Conservation (phyloP, 2,113 vertebrate species). For the Collichthys lucidus region DNA sequence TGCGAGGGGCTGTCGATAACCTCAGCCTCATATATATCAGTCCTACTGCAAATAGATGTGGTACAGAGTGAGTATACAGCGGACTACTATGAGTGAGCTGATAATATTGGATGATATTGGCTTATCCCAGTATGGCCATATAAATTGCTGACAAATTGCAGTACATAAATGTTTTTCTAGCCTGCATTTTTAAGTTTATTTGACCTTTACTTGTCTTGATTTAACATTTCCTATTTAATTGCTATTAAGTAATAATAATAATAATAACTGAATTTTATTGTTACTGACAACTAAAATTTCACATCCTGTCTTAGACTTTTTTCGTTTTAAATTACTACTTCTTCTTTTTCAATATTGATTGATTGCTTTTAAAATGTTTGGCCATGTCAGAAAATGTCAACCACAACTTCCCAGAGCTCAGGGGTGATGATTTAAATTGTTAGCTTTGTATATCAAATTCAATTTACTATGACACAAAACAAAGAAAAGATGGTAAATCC, state of each 20-base stretch:
- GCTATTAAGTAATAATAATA: background rate
- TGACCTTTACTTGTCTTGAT: background rate
- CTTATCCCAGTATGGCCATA: background rate
- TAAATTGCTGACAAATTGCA: background rate
- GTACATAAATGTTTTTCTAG: background rate
- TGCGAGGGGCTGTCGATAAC: slow-evolving; percentile 37
- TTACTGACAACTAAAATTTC: background rate
- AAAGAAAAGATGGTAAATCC: background rate
- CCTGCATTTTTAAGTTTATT: background rate
- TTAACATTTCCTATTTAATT: background rate
- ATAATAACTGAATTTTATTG: background rate
- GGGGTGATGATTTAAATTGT: background rate
- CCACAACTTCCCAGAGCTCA: background rate
- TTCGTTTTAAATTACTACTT: background rate
- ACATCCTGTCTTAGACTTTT: background rate
- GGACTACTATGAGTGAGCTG: background rate
- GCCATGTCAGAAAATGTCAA: background rate
- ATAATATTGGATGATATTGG: background rate
- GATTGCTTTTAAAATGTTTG: background rate
- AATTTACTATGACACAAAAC: background rate
- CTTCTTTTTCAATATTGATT: too few relatives aligned
- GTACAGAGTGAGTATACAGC: background rate
- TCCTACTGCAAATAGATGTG: background rate
- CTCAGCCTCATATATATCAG: slow-evolving; percentile 2
- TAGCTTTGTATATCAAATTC: background rate